Conservation (phyloP, 2,888 invertebrate genomes). For the Rhimphoctona megacephalus region DNA sequence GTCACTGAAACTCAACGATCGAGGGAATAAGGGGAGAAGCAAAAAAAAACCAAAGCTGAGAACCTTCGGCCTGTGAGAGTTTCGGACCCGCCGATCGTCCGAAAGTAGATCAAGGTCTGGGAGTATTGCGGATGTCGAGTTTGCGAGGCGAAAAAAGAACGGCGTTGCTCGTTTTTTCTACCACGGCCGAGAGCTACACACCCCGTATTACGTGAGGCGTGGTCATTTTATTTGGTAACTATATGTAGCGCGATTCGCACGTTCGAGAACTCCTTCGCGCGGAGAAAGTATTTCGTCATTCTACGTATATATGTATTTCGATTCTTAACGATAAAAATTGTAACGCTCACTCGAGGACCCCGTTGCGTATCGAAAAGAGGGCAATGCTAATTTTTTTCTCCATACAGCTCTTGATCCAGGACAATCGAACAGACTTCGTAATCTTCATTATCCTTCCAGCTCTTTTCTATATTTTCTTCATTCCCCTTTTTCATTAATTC, state of each 20-base stretch:
- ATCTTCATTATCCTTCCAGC: not conserved
- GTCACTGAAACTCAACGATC: not conserved
- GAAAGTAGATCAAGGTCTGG: constrained; percentile 70
- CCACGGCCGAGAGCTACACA: constrained; percentile 49
- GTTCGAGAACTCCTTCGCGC: constrained; percentile 18
- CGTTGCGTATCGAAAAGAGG: constrained; percentile 40
- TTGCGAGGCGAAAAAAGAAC: constrained; percentile 20
- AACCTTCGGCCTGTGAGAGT: constrained; percentile 56
- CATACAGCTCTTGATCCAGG: not conserved
- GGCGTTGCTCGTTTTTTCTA: constrained; percentile 43
- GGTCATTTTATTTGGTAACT: constrained; percentile 68
- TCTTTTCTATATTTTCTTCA: not conserved
- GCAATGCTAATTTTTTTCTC: constrained; percentile 40
- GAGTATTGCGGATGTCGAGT: constrained; percentile 65
- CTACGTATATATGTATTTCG: not conserved
- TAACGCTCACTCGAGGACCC: constrained; percentile 25
- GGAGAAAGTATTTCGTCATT: constrained; percentile 65
- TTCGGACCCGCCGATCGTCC: constrained; percentile 54
- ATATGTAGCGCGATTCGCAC: constrained; percentile 46
- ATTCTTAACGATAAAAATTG: constrained; percentile 36
- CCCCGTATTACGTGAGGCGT: constrained; percentile 67
- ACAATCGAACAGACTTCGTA: not conserved
- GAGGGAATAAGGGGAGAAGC: constrained; percentile 21
- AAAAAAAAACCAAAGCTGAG: constrained; percentile 29
- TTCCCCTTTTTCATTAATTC: not conserved